Percentiles rank a stretch among this genome's conserved stretches.
Conservation (phyloP, 2,888 invertebrate genomes). For the Megamerina dolium region DNA sequence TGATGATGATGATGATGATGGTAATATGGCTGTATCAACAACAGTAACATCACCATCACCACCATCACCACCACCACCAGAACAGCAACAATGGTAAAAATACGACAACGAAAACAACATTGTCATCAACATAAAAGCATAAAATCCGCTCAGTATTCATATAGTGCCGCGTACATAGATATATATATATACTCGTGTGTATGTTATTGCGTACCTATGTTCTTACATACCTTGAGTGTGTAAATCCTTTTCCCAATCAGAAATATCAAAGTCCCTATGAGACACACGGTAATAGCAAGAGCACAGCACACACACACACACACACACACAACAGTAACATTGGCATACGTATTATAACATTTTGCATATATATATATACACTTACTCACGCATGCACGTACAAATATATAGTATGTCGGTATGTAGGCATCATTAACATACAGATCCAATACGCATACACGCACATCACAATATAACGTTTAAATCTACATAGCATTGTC, state of each 20-base stretch:
- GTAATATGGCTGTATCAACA: too few relatives aligned
- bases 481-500: too few relatives aligned
- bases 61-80: not conserved
- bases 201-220: too few relatives aligned
- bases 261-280: not conserved
- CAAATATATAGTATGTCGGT: too few relatives aligned
- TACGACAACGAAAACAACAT: not conserved
- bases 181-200: too few relatives aligned
- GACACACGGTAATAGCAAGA: too few relatives aligned
- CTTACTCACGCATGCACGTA: conserved; percentile 4
- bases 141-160: not conserved
- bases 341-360: not conserved
- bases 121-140: conserved; percentile 1
- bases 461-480: too few relatives aligned
- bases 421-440: too few relatives aligned
- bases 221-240: not conserved
- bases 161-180: too few relatives aligned
- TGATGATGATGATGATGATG: too few relatives aligned
- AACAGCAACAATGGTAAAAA: not conserved
- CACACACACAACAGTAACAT: not conserved
- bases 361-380: conserved; percentile 1
- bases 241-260: conserved; percentile 4
- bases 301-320: not conserved
- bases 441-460: too few relatives aligned
- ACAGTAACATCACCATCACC: too few relatives aligned